These are phyloP conservation scores for Megaceryle torquata DNA, from an alignment of 2,113 vertebrate species.

Conservation along the genomic window DNA sequence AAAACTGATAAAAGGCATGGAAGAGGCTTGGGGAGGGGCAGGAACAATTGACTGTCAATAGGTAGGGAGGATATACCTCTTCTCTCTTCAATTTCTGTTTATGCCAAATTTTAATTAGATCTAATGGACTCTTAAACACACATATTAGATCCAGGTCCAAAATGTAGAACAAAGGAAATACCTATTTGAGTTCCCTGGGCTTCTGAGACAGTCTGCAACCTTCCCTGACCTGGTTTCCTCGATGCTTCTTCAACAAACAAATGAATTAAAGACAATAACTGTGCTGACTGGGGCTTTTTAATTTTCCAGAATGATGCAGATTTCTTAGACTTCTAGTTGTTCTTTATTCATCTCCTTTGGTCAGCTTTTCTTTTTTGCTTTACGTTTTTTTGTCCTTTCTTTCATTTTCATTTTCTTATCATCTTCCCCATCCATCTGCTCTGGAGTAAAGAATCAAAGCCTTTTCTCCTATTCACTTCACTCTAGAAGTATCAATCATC, in stretches of 20 bases:
- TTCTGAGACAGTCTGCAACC: background rate
- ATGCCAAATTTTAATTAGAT: background rate
- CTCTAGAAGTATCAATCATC: background rate
- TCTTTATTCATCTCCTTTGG: background rate
- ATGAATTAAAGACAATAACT: background rate
- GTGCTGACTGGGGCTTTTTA: background rate
- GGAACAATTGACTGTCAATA: background rate
- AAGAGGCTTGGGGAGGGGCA: background rate
- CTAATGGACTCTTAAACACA: background rate
- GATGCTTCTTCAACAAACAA: background rate
- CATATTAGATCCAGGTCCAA: background rate
- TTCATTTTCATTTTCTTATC: slow-evolving; percentile 26
- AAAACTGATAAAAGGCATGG: background rate
- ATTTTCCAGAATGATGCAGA: background rate
- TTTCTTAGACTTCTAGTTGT: slow-evolving; percentile 4
- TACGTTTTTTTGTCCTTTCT: background rate
- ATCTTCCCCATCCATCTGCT: slow-evolving; percentile 45
- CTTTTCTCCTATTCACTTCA: background rate
- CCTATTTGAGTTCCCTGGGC: background rate
- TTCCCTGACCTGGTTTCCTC: background rate
- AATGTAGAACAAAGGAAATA: background rate
- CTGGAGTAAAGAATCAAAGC: slow-evolving; percentile 34
- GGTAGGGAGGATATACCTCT: background rate
- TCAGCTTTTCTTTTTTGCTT: background rate
- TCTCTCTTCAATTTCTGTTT: background rate